Conservation (phyloP, 1,140 invertebrate species). For the Drosophila insularis region DNA sequence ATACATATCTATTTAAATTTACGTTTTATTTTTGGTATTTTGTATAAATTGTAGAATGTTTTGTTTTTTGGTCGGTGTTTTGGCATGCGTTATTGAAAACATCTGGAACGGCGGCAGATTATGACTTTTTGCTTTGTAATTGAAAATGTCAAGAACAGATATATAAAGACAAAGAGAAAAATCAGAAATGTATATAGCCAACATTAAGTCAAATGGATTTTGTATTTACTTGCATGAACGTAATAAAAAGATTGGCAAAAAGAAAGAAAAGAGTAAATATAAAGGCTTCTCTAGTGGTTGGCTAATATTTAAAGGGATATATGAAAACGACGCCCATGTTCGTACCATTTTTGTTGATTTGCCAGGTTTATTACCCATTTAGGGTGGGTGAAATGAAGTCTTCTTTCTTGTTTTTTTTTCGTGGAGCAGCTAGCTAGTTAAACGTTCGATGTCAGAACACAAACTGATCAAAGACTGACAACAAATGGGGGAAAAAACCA, state of each 20-base stretch:
- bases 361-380: conserved; percentile 61
- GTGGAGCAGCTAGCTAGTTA: conserved; percentile 23
- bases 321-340: conserved; percentile 5
- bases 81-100: conserved; percentile 27
- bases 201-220: not conserved
- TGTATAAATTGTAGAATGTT: not conserved
- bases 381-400: not conserved
- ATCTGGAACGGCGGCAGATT: conserved; percentile 44
- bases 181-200: conserved; percentile 3
- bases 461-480: conserved; percentile 34
- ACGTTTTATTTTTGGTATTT: not conserved
- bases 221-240: not conserved
- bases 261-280: not conserved
- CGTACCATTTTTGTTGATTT: conserved; percentile 55
- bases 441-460: conserved; percentile 49
- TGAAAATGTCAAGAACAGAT: conserved; percentile 40
- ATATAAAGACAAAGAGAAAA: not conserved
- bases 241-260: not conserved
- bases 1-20: not conserved
- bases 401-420: not conserved
- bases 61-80: conserved; percentile 11
- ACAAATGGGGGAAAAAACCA: conserved; percentile 10
- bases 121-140: conserved; percentile 12
- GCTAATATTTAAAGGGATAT: too few relatives aligned
- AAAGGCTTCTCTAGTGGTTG: too few relatives aligned